Evolutionary conservation across 2,888 invertebrate genomes (phyloP).

Genomic region (Chydorus sphaericus): DNA sequence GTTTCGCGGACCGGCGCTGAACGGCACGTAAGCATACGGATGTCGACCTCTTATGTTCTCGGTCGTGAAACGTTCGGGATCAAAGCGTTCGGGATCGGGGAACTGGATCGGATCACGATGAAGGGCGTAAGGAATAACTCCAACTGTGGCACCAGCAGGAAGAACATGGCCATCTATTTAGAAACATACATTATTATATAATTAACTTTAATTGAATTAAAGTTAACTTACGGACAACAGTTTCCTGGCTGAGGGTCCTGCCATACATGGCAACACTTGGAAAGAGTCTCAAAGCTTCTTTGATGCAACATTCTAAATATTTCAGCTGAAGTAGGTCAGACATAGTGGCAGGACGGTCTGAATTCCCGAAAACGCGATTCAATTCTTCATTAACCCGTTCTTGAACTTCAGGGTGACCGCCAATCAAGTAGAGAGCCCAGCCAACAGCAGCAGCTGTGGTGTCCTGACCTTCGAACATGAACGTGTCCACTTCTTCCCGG

Average conservation of each 20-base stretch:
- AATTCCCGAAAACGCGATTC: slow-evolving; percentile 31
- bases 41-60: slow-evolving; percentile 28
- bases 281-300: slow-evolving; percentile 21
- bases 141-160: slow-evolving; percentile 18
- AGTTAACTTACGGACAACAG: slow-evolving; percentile 1
- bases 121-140: slow-evolving; percentile 25
- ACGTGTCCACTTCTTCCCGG: slow-evolving; percentile 38
- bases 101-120: slow-evolving; percentile 36
- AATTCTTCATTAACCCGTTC: slow-evolving; percentile 27
- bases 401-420: slow-evolving; percentile 36
- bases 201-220: neutral
- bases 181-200: neutral
- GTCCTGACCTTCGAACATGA: slow-evolving; percentile 44
- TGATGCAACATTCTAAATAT: slow-evolving; percentile 21
- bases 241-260: slow-evolving; percentile 17
- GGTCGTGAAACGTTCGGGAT: slow-evolving; percentile 37
- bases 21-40: slow-evolving; percentile 31
- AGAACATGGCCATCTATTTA: slow-evolving; percentile 18
- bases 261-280: slow-evolving; percentile 21
- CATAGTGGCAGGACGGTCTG: slow-evolving; percentile 24
- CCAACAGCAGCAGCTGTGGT: slow-evolving; percentile 40
- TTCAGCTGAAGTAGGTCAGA: slow-evolving; percentile 17
- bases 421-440: slow-evolving; percentile 39
- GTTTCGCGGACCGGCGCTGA: slow-evolving; percentile 33
- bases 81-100: slow-evolving; percentile 35